phyloP scores from a whole-genome alignment of 1,140 invertebrate genomes.

The Dreissena rostriformis region DNA sequence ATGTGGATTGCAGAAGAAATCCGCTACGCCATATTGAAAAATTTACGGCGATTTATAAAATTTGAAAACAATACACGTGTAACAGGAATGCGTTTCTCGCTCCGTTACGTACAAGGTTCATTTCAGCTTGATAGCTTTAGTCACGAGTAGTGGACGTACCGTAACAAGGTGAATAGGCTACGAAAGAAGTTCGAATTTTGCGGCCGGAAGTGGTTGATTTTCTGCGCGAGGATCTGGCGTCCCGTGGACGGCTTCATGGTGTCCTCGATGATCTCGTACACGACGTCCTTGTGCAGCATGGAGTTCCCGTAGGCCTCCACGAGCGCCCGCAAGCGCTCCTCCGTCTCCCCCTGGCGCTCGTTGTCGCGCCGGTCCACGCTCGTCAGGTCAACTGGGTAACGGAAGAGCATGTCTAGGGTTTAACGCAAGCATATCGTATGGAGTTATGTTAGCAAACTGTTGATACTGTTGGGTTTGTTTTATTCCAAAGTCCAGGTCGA shows the following conservation, averaged over 20 bases:
- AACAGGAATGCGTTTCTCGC: too few relatives aligned
- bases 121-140: neutral
- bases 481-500: too few relatives aligned
- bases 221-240: constrained; percentile 34
- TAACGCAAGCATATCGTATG: too few relatives aligned
- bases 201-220: constrained; percentile 12
- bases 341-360: constrained; percentile 56
- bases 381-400: constrained; percentile 66
- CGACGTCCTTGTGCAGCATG: constrained; percentile 60
- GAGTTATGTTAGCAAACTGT: too few relatives aligned
- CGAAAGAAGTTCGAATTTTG: constrained; percentile 53
- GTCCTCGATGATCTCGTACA: constrained; percentile 60
- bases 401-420: too few relatives aligned
- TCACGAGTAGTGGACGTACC: constrained; percentile 26
- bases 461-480: too few relatives aligned
- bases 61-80: too few relatives aligned
- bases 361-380: constrained; percentile 68
- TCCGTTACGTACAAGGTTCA: too few relatives aligned
- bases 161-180: constrained; percentile 50
- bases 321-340: constrained; percentile 57
- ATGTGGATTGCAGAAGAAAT: too few relatives aligned
- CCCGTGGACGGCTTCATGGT: constrained; percentile 62
- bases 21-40: too few relatives aligned
- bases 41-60: too few relatives aligned
- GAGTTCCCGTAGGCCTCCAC: constrained; percentile 61